phyloP scores from a whole-genome alignment of 2,888 invertebrate genomes.

The Scaeva pyrastri region DNA sequence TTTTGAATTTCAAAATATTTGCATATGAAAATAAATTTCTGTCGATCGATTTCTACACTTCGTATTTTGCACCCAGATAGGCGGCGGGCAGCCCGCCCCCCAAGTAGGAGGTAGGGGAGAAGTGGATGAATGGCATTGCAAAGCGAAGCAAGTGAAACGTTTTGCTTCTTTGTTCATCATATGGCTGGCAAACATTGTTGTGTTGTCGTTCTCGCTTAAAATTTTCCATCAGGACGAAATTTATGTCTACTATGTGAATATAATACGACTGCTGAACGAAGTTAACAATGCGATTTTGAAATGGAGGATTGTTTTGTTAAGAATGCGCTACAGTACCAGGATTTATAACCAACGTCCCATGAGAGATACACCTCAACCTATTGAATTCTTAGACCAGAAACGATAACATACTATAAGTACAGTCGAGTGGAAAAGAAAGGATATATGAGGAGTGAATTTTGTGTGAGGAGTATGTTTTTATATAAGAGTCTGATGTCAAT shows the following conservation, averaged over 20 bases:
- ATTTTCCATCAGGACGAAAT: constrained; percentile 45
- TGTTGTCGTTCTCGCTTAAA: constrained; percentile 13
- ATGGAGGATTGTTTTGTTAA: constrained; percentile 67
- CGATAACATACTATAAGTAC: neutral
- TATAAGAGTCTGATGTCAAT: too few relatives aligned
- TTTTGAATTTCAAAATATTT: constrained; percentile 67
- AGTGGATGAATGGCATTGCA: neutral
- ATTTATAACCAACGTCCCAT: constrained; percentile 66
- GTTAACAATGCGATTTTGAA: constrained; percentile 68
- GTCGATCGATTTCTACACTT: constrained; percentile 63
- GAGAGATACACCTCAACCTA: constrained; percentile 71
- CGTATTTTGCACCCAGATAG: neutral
- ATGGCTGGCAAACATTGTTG: constrained; percentile 64
- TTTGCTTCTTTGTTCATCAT: constrained; percentile 50
- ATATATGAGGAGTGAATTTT: too few relatives aligned
- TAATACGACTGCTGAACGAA: constrained; percentile 52
- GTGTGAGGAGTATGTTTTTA: too few relatives aligned
- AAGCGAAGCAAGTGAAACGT: constrained; percentile 40
- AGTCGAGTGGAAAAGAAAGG: constrained; percentile 2
- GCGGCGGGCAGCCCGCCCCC: too few relatives aligned
- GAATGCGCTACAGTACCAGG: constrained; percentile 57
- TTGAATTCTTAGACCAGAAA: constrained; percentile 16
- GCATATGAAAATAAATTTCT: constrained; percentile 75
- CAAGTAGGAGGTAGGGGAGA: neutral
- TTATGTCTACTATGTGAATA: constrained; percentile 17